A percentile compares a stretch with the other conserved stretches of the same genome.
phyloP scores from a whole-genome alignment of 2,888 invertebrate species.

The Yponomeuta malinellus region DNA sequence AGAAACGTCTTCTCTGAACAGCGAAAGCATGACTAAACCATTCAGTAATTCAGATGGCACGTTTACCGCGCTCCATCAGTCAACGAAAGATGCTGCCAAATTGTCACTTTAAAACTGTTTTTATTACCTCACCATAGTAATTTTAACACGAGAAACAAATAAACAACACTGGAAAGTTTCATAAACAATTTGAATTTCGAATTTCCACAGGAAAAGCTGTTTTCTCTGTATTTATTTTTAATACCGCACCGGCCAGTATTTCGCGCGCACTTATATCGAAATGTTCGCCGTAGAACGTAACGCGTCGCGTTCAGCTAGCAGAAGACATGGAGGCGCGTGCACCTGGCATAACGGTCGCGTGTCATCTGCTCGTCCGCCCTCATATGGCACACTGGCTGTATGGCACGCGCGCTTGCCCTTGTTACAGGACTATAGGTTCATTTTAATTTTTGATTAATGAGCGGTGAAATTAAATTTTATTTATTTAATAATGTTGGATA shows the following conservation, averaged over 20 bases:
- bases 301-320: not conserved
- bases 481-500: no score
- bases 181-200: not conserved
- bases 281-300: conserved; percentile 4
- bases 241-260: not conserved
- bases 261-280: not conserved
- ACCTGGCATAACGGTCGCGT: conserved; percentile 74
- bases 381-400: conserved; percentile 59
- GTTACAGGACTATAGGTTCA: not conserved
- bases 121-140: not conserved
- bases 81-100: conserved; percentile 24
- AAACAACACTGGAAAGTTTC: conserved; percentile 9
- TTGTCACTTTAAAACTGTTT: not conserved
- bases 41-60: conserved; percentile 34
- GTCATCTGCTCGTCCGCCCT: conserved; percentile 63
- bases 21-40: conserved; percentile 55
- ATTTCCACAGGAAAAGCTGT: not conserved
- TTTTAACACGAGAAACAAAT: not conserved
- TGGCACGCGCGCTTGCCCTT: conserved; percentile 51
- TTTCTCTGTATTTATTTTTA: not conserved
- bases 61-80: conserved; percentile 47
- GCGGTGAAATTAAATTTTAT: no score
- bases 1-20: conserved; percentile 27
- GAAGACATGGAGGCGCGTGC: conserved; percentile 36
- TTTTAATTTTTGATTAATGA: not conserved